phyloP scores from a whole-genome alignment of 2,888 invertebrate species.

The Cacoxenus indagator region DNA sequence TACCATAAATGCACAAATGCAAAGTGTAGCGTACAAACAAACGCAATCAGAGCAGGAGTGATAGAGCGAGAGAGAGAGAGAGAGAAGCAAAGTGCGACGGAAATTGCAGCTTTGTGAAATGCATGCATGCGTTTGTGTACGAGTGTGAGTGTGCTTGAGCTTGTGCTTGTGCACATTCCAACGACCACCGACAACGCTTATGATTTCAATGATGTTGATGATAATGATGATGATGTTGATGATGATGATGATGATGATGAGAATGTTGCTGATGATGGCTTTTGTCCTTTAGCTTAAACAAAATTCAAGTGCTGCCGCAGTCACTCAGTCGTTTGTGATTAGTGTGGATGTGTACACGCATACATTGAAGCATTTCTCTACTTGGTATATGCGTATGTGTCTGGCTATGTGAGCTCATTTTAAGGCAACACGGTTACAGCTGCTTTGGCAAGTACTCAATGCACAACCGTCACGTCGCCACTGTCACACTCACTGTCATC shows the following conservation, averaged over 20 bases:
- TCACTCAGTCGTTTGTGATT: background rate
- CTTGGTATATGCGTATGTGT: background rate
- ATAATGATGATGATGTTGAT: constrained; percentile 6
- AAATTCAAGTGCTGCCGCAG: constrained; percentile 19
- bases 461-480: background rate
- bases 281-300: constrained; percentile 20
- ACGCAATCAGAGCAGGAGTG: background rate
- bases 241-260: background rate
- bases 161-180: background rate
- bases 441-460: background rate
- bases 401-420: constrained; percentile 10
- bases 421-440: background rate
- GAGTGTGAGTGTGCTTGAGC: background rate
- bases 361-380: background rate
- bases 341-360: background rate
- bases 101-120: constrained; percentile 17
- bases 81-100: constrained; percentile 16
- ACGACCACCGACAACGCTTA: constrained; percentile 14
- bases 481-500: constrained; percentile 30
- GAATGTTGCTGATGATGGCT: constrained; percentile 13
- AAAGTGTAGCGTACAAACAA: background rate
- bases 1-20: background rate
- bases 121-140: background rate
- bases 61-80: background rate
- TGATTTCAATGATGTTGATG: background rate